Evolutionary conservation across 2,888 invertebrate genomes (phyloP).

Genomic region (Trachelus tabidus): DNA sequence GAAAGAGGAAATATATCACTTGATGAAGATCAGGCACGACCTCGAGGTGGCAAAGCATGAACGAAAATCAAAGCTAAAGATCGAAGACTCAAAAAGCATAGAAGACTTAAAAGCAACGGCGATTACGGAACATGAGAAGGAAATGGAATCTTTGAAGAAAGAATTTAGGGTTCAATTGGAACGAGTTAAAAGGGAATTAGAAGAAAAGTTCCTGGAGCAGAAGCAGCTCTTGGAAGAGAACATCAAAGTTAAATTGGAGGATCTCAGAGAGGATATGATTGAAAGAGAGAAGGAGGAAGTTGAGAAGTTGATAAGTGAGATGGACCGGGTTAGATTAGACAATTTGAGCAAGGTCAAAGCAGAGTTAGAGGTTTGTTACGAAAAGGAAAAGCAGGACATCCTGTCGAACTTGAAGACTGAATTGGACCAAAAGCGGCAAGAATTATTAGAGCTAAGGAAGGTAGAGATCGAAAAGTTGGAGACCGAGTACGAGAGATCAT

Average conservation of each 20-base stretch:
- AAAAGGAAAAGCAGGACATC: conserved; percentile 63
- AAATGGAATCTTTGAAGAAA: conserved; percentile 69
- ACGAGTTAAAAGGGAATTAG: conserved; percentile 60
- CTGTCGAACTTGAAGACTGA: conserved; percentile 67
- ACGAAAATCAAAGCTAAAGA: conserved; percentile 33
- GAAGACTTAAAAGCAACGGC: conserved; percentile 52
- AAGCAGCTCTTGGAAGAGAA: conserved; percentile 66
- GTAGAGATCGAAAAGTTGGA: conserved; percentile 69
- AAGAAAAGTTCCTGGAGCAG: conserved; percentile 64
- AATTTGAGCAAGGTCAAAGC: conserved; percentile 54
- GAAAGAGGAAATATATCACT: conserved; percentile 33
- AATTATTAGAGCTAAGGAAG: conserved; percentile 66
- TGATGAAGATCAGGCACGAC: conserved; percentile 36
- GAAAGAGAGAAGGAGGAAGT: conserved; percentile 61
- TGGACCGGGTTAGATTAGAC: conserved; percentile 52
- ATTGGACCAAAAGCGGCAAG: conserved; percentile 66
- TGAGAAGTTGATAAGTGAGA: conserved; percentile 50
- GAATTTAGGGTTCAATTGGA: conserved; percentile 69
- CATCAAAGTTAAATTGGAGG: conserved; percentile 64
- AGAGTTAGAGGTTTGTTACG: conserved; percentile 59
- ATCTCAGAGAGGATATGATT: conserved; percentile 67
- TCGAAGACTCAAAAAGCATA: conserved; percentile 69
- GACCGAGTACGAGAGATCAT: conserved; percentile 67
- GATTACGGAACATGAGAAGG: conserved; percentile 65
- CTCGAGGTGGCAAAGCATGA: conserved; percentile 52